A percentile compares a stretch with the other conserved stretches of the same genome.
phyloP scores from a whole-genome alignment of 35 echinoderm and acorn worm species.

The Diadema setosum region DNA sequence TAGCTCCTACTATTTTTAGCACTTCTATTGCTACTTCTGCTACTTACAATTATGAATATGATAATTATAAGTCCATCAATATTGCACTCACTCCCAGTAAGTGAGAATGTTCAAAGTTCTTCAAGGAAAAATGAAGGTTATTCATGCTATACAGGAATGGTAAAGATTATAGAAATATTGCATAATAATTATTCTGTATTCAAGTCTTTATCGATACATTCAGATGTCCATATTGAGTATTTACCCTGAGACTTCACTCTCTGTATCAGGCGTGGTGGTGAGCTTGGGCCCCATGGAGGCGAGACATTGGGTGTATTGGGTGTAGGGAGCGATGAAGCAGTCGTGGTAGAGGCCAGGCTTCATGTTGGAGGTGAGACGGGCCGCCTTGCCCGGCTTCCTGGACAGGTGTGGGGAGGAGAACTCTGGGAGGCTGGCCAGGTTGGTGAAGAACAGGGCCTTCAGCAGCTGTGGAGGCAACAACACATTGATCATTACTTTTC shows the following conservation, averaged over 20 bases:
- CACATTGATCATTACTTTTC: too few species aligned
- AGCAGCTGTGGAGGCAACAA: conserved; percentile 55
- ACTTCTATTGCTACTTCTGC: too few species aligned
- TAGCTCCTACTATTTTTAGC: too few species aligned
- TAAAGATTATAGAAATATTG: too few species aligned
- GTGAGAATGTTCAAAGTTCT: too few species aligned
- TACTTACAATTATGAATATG: too few species aligned
- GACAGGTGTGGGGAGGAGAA: conserved; percentile 35
- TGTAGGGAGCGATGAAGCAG: conserved; percentile 92
- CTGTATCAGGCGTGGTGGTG: conserved; percentile 58
- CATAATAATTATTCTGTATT: too few species aligned
- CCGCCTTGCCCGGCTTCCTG: conserved; percentile 84
- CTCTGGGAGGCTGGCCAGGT: conserved; percentile 83
- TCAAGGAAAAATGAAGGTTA: background rate
- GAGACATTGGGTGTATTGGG: conserved; percentile 92
- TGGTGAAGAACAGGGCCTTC: conserved; percentile 92
- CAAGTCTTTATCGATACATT: too few species aligned
- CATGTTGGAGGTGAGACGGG: conserved; percentile 82
- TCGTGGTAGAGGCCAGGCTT: conserved; percentile 92
- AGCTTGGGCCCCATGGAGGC: conserved; percentile 67
- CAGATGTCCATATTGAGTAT: background rate
- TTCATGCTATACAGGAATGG: background rate
- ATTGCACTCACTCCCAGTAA: too few species aligned
- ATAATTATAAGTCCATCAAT: too few species aligned
- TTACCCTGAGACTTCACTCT: conserved; percentile 66